phyloP scores from a whole-genome alignment of 2,113 vertebrate genomes.

The Microtus oregoni region DNA sequence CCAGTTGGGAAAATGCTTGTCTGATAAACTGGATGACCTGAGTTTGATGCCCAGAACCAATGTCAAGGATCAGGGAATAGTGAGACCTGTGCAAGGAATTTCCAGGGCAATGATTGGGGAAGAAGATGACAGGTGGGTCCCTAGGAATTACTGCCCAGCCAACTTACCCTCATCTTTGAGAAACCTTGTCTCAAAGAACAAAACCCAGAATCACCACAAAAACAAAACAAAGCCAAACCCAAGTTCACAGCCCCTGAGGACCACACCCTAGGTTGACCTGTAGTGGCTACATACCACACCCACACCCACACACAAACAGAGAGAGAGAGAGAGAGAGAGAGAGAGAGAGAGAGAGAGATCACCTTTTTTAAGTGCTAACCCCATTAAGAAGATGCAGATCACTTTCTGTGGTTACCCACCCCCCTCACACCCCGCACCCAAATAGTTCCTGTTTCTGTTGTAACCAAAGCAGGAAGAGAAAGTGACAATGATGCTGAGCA shows the following conservation, averaged over 20 bases:
- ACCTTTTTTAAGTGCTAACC: not conserved
- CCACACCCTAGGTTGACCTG: not conserved
- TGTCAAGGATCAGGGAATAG: not conserved
- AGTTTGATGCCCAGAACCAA: not conserved
- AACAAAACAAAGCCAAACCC: not conserved
- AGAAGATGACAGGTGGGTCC: not conserved
- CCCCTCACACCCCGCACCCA: not conserved
- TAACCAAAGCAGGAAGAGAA: constrained; percentile 67
- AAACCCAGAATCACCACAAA: not conserved
- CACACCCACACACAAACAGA: not conserved
- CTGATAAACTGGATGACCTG: not conserved
- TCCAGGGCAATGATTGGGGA: not conserved
- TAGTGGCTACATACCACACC: not conserved
- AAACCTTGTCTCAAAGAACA: not conserved
- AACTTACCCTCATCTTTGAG: not conserved
- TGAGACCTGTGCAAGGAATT: not conserved
- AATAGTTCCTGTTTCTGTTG: constrained; percentile 70
- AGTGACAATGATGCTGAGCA: constrained; percentile 27
- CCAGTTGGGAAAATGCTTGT: not conserved
- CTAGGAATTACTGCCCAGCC: too few relatives aligned
- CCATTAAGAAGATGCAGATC: constrained; percentile 38
- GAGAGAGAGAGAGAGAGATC: too few relatives aligned
- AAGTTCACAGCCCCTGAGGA: too few relatives aligned
- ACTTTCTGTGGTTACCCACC: constrained; percentile 38
- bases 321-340: too few relatives aligned